Conservation (phyloP, 2,113 vertebrate genomes). For the Meles meles region DNA sequence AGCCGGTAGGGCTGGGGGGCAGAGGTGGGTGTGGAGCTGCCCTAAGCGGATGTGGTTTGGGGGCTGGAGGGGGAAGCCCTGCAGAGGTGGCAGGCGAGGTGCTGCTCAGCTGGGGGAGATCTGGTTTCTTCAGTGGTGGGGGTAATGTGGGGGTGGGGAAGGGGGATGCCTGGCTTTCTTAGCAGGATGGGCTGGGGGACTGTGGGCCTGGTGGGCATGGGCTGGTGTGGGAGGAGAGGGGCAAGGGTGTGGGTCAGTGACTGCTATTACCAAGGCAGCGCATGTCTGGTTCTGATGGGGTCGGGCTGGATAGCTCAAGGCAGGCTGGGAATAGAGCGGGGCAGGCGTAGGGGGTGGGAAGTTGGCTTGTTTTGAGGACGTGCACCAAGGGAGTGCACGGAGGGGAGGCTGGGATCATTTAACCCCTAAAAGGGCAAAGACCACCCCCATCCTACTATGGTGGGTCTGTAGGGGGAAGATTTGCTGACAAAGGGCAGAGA, state of each 20-base stretch:
- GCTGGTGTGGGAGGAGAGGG: neutral
- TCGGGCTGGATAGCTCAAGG: neutral
- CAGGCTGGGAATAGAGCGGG: neutral
- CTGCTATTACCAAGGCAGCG: neutral
- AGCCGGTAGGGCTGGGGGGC: neutral
- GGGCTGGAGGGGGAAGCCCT: slow-evolving; percentile 49
- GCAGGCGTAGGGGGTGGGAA: neutral
- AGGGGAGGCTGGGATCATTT: neutral
- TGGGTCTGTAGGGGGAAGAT: neutral
- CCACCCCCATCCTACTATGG: neutral
- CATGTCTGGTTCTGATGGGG: neutral
- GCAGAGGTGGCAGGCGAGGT: neutral
- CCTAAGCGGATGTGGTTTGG: slow-evolving; percentile 55
- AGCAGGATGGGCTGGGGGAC: neutral
- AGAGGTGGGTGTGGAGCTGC: neutral
- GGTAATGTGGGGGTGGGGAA: neutral
- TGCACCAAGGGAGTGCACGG: neutral
- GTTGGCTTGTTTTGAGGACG: neutral
- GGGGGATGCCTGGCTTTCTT: slow-evolving; percentile 27
- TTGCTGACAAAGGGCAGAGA: neutral
- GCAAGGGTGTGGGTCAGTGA: neutral
- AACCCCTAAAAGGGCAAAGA: neutral
- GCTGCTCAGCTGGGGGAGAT: neutral
- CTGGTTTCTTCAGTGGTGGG: slow-evolving; percentile 38
- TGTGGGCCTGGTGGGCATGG: neutral